These are phyloP conservation scores for Xerus inauris DNA, from an alignment of 2,113 vertebrate genomes.

Conservation along the genomic window DNA sequence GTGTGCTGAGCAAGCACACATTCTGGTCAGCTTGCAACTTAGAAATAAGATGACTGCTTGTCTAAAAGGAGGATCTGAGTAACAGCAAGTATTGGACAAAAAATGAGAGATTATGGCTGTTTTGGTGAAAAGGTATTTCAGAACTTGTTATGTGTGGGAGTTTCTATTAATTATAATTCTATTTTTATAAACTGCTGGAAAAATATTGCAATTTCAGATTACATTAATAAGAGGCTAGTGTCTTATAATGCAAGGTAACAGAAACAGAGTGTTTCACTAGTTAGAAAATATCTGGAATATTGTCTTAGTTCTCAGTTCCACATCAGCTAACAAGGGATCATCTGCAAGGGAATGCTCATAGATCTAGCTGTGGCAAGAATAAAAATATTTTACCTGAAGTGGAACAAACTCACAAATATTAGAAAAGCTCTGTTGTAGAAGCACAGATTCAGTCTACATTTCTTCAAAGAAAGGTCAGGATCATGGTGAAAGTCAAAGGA, in stretches of 20 bases:
- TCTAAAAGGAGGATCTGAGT: not conserved
- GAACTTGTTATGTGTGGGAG: not conserved
- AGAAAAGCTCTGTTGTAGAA: not conserved
- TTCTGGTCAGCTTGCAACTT: not conserved
- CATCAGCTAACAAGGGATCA: not conserved
- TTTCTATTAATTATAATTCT: conserved; percentile 39
- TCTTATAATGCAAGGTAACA: not conserved
- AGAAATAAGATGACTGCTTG: not conserved
- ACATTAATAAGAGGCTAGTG: not conserved
- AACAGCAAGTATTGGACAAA: not conserved
- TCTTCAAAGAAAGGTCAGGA: conserved; percentile 1
- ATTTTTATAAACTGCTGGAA: not conserved
- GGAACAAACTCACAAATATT: not conserved
- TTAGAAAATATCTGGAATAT: not conserved
- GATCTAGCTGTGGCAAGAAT: not conserved
- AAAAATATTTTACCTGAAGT: not conserved
- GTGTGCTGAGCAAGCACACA: not conserved
- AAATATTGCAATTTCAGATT: not conserved
- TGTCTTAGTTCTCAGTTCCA: not conserved
- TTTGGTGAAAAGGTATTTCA: conserved; percentile 1
- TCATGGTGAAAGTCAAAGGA: not conserved
- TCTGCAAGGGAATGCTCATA: not conserved
- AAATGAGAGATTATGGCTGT: not conserved
- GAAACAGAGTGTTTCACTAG: not conserved
- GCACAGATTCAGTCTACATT: not conserved